These are phyloP conservation scores for Ardeotis arabs DNA, from an alignment of 2,113 vertebrate species.

Conservation along the genomic window DNA sequence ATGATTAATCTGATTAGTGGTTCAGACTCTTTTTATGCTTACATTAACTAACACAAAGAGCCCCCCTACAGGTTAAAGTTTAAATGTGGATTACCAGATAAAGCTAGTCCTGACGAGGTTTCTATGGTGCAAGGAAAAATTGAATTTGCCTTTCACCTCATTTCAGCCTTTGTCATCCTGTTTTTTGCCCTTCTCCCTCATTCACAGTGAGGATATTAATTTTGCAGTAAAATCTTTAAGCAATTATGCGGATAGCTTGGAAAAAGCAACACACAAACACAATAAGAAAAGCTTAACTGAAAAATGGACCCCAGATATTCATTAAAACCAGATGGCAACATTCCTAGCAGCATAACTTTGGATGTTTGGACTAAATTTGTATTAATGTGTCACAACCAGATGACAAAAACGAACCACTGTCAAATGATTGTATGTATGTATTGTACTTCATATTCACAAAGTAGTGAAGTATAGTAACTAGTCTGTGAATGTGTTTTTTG, in stretches of 20 bases:
- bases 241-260: constrained; percentile 95
- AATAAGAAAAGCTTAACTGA: constrained; percentile 90
- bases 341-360: constrained; percentile 81
- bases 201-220: constrained; percentile 91
- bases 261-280: constrained; percentile 89
- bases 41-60: constrained; percentile 98
- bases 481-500: constrained; percentile 38
- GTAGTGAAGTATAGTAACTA: constrained; percentile 43
- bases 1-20: constrained; percentile 98
- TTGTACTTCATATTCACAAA: constrained; percentile 63
- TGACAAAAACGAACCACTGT: constrained; percentile 50
- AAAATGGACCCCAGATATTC: constrained; percentile 90
- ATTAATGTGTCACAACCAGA: constrained; percentile 66
- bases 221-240: constrained; percentile 94
- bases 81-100: constrained; percentile 99
- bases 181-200: constrained; percentile 81
- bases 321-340: constrained; percentile 95
- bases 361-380: constrained; percentile 75
- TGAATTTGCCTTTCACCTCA: constrained; percentile 89
- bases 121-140: constrained; percentile 87
- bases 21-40: constrained; percentile 92
- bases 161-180: constrained; percentile 86
- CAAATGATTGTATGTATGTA: not conserved
- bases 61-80: constrained; percentile 99
- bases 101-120: constrained; percentile 93